Percentiles rank a stretch among this genome's conserved stretches.
Conservation (phyloP, 2,888 invertebrate genomes). For the Lithophane leautieri region DNA sequence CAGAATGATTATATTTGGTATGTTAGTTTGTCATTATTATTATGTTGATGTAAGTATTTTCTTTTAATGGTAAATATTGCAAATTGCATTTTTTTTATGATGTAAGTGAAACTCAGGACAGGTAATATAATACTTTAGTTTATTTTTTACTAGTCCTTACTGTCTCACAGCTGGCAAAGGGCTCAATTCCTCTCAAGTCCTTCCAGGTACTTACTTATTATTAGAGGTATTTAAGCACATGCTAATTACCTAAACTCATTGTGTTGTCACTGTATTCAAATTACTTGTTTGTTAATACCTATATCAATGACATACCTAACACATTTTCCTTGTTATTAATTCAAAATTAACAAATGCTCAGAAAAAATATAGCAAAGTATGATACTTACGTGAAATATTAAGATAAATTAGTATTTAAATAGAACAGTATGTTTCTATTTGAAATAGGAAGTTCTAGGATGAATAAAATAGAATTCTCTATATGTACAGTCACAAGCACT, state of each 20-base stretch:
- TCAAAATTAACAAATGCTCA: neutral
- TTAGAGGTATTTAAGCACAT: neutral
- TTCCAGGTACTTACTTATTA: neutral
- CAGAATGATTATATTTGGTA: neutral
- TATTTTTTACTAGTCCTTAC: neutral
- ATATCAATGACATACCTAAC: constrained; percentile 5
- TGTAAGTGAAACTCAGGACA: neutral
- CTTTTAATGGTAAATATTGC: neutral
- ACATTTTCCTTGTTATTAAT: constrained; percentile 11
- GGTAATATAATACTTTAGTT: neutral
- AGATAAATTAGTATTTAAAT: neutral
- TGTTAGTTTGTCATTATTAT: neutral
- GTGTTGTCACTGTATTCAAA: neutral
- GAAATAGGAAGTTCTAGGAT: neutral
- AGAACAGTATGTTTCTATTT: neutral
- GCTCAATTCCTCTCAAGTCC: neutral
- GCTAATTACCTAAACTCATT: neutral
- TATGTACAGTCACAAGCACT: too few species aligned
- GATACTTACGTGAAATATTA: neutral
- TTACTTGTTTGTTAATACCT: constrained; percentile 12
- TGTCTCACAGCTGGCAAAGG: neutral
- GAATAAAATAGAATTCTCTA: too few species aligned
- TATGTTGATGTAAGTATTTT: neutral
- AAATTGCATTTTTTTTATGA: neutral
- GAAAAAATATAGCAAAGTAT: neutral